Conservation (phyloP, 2,797 vertebrate genomes). For the Neostethus bicornis region DNA sequence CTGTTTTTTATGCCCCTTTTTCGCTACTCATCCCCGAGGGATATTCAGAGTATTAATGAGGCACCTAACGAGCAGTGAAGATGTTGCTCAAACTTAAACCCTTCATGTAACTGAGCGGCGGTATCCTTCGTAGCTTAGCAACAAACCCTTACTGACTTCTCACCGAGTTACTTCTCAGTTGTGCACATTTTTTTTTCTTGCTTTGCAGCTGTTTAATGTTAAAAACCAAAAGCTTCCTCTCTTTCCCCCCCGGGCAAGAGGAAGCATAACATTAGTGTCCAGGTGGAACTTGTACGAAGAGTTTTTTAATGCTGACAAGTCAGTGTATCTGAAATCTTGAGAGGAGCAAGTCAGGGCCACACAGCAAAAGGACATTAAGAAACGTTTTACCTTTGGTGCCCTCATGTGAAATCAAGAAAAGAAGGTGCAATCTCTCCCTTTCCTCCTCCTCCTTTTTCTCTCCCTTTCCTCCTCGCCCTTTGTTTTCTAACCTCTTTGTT, state of each 20-base stretch:
- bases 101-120: slow-evolving; percentile 16
- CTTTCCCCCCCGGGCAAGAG: background rate
- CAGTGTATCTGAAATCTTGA: background rate
- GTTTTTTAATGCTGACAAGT: slow-evolving; percentile 2
- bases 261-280: background rate
- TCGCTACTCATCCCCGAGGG: background rate
- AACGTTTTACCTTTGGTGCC: background rate
- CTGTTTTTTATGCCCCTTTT: background rate
- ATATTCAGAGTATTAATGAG: slow-evolving; percentile 43
- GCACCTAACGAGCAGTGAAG: slow-evolving; percentile 19
- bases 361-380: background rate
- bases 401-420: slow-evolving; percentile 20
- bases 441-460: slow-evolving; percentile 29
- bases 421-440: slow-evolving; percentile 37
- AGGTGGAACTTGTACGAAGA: background rate
- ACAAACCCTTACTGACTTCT: slow-evolving; percentile 39
- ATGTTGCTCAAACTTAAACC: slow-evolving; percentile 14
- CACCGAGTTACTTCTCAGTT: background rate
- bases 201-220: slow-evolving; percentile 8
- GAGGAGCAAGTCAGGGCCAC: slow-evolving; percentile 6
- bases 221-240: slow-evolving; percentile 11
- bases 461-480: slow-evolving; percentile 21
- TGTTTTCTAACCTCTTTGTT: slow-evolving; percentile 53
- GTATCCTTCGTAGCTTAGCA: slow-evolving; percentile 47
- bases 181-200: slow-evolving; percentile 12